phyloP scores from a whole-genome alignment of 2,797 vertebrate genomes.

The Notamacropus eugenii region DNA sequence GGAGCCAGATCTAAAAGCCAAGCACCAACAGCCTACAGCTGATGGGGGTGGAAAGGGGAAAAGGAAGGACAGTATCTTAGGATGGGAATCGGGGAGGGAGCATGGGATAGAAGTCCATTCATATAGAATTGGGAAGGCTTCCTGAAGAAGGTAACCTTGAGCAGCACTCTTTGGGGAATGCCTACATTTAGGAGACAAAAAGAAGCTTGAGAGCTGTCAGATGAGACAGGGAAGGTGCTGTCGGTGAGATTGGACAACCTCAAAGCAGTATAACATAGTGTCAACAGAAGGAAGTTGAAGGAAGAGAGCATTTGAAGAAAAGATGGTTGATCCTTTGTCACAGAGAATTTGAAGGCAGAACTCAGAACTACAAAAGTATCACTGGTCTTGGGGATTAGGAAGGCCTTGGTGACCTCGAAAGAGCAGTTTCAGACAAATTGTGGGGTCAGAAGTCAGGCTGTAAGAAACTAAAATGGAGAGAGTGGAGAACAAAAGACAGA shows the following conservation, averaged over 20 bases:
- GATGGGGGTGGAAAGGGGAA: too few species aligned
- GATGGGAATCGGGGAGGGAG: not conserved
- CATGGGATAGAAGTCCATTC: not conserved
- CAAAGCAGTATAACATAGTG: not conserved
- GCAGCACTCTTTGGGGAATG: not conserved
- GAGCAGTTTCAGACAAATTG: not conserved
- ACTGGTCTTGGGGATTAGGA: not conserved
- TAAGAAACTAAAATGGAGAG: not conserved
- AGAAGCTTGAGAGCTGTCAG: not conserved
- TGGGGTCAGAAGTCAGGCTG: not conserved
- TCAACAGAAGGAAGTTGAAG: not conserved
- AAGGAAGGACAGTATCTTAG: not conserved
- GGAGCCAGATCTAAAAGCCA: not conserved
- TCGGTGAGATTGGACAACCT: not conserved
- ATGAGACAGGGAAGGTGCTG: not conserved
- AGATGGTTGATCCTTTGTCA: not conserved
- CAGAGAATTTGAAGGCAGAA: not conserved
- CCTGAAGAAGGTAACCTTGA: not conserved
- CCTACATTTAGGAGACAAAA: not conserved
- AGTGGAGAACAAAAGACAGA: not conserved
- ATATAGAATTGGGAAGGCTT: not conserved
- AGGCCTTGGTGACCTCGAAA: not conserved
- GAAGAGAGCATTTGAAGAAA: slow-evolving; percentile 1
- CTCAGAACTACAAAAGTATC: not conserved
- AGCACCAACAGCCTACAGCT: not conserved